phyloP scores from a whole-genome alignment of 2,888 invertebrate species.

The Ichneumoninae sp. region DNA sequence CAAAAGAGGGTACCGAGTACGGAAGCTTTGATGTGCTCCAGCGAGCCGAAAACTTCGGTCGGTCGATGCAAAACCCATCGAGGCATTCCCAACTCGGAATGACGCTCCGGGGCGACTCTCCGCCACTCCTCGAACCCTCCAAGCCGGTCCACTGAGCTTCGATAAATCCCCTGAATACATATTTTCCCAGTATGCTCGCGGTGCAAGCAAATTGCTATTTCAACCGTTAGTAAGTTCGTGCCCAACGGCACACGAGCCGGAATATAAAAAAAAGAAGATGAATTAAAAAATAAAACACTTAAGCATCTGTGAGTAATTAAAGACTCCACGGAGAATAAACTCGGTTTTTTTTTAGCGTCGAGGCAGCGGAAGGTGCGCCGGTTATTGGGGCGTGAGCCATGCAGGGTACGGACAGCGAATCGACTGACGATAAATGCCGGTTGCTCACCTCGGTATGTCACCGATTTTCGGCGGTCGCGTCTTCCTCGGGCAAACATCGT shows the following conservation, averaged over 20 bases:
- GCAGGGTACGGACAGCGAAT: neutral
- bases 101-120: slow-evolving; percentile 16
- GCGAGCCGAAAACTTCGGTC: slow-evolving; percentile 71
- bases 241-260: neutral
- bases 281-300: neutral
- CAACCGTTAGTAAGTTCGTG: slow-evolving; percentile 5
- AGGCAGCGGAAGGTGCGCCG: neutral
- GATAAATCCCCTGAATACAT: slow-evolving; percentile 28
- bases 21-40: slow-evolving; percentile 74
- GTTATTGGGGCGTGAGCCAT: too few relatives aligned
- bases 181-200: slow-evolving; percentile 9
- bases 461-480: slow-evolving; percentile 80
- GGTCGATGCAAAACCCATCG: slow-evolving; percentile 68
- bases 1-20: slow-evolving; percentile 22
- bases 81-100: slow-evolving; percentile 58
- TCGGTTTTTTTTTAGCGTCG: neutral
- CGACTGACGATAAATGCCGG: neutral
- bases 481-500: slow-evolving; percentile 75
- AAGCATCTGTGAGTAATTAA: neutral
- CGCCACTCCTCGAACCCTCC: neutral
- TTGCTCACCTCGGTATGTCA: slow-evolving; percentile 79
- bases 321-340: neutral
- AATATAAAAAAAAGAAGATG: neutral
- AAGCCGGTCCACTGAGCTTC: slow-evolving; percentile 31
- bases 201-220: slow-evolving; percentile 25